These are phyloP conservation scores for Pterostichus madidus DNA, from an alignment of 2,888 invertebrate genomes.

Conservation along the genomic window DNA sequence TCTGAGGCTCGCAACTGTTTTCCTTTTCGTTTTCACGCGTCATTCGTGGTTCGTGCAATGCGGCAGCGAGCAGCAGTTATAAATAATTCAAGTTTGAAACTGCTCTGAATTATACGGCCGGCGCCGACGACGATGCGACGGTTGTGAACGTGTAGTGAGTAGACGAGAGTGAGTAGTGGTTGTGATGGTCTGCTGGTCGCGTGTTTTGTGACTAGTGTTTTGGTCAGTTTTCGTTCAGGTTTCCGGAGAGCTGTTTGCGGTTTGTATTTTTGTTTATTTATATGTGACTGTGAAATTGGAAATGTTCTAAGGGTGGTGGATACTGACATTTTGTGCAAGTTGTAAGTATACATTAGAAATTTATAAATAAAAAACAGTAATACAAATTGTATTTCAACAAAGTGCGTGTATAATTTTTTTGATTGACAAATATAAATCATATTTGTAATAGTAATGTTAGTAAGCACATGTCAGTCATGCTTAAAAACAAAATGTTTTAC, in stretches of 20 bases:
- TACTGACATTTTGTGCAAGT: no score
- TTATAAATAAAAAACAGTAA: no score
- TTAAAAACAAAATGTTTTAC: no score
- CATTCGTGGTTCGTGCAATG: neutral
- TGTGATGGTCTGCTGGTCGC: neutral
- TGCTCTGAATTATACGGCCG: constrained; percentile 35
- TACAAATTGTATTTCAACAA: no score
- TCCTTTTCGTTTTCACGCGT: constrained; percentile 23
- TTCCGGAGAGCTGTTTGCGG: neutral
- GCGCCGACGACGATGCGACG: constrained; percentile 10
- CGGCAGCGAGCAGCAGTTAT: constrained; percentile 21
- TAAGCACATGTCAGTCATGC: no score
- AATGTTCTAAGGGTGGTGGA: no score
- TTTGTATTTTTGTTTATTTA: constrained; percentile 4
- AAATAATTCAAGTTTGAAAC: constrained; percentile 45
- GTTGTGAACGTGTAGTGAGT: neutral
- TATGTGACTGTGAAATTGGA: no score
- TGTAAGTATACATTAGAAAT: no score
- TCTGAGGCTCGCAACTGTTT: neutral
- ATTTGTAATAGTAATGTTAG: no score
- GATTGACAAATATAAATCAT: no score
- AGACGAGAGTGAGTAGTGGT: neutral
- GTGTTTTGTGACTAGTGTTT: neutral
- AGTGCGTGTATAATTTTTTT: no score
- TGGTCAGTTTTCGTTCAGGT: neutral